Base-by-base conservation (phyloP, 2,113 vertebrate genomes). In the Eubucco bourcierii region DNA sequence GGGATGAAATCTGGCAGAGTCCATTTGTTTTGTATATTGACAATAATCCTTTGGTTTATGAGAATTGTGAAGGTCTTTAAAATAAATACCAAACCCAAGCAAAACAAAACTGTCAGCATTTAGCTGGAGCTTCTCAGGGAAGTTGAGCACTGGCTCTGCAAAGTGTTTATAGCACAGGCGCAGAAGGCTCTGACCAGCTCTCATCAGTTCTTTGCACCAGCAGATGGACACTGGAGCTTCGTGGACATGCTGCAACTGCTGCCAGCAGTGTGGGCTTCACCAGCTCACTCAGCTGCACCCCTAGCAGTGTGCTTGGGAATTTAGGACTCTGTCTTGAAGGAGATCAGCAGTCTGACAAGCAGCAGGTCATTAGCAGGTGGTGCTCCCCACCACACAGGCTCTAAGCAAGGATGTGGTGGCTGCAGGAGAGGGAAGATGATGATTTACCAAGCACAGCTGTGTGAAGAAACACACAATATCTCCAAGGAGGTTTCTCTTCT, bases 241-340 rank as follows among this genome's bases (percentile, higher is more conserved):
- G 7, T 1, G 28, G 44, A 20, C 0, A 0, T 11, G 1, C 7
- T 16, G 37, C 27, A 29, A 2, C 3, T 28, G 1, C 53, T 25
- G 59, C 64, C 55, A 37, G 79, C 41, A 61, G 8, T 34, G 1
- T 33, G 4, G 46, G 12, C 58, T 82, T 20, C 34, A 37, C 20
- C 34, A 20, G 1, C 13, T 2, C 58, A n/a, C 74, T 33, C 46
- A 10, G 6, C 5, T 39, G 17, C 53, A 56, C 37, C 6, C 8
- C 15, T 19, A 13, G 25, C 2, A 5, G 61, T 1, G 8, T 27
- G 33, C 20, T 53, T 14, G n/a, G 44, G 20, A 8, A 10, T 25
- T 63, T 46, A 14, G 53, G 66, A 4, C 7, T 1, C 41, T 9
- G 6, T 9, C 27, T 4, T 29, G 50, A 3, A 9, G 71, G 29